Conservation (phyloP, 2,113 vertebrate species). For the Cottus gobio region DNA sequence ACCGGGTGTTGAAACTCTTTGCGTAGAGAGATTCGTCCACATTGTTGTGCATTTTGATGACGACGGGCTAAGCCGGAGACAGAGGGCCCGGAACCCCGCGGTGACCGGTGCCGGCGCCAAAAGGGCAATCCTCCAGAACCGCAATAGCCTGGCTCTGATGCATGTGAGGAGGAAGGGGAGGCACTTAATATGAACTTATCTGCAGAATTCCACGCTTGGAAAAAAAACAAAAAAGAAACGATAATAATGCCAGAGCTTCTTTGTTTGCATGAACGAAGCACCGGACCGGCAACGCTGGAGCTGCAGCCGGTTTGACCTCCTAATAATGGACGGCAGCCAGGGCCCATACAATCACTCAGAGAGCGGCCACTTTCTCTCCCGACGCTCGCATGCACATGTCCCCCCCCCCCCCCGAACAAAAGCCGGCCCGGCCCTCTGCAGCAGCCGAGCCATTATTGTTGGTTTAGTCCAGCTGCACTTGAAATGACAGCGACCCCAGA, state of each 20-base stretch:
- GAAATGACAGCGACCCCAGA: conserved; percentile 67
- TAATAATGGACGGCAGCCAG: conserved; percentile 67
- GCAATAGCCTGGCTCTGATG: conserved; percentile 60
- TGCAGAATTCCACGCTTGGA: conserved; percentile 60
- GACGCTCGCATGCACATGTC: conserved; percentile 39
- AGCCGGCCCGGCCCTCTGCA: conserved; percentile 47
- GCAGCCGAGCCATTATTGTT: conserved; percentile 58
- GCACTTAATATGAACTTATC: conserved; percentile 67
- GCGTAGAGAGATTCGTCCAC: conserved; percentile 60
- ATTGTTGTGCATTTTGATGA: conserved; percentile 56
- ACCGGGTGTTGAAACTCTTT: conserved; percentile 44
- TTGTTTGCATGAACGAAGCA: conserved; percentile 59
- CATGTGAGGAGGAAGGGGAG: conserved; percentile 36
- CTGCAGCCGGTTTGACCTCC: conserved; percentile 59
- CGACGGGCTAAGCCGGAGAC: conserved; percentile 52
- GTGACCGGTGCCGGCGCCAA: conserved; percentile 37
- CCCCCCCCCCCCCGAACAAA: conserved; percentile 25
- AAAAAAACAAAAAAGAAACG: conserved; percentile 37
- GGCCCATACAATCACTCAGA: conserved; percentile 46
- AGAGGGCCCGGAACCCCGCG: conserved; percentile 44
- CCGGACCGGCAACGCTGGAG: conserved; percentile 44
- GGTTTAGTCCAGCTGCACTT: conserved; percentile 67
- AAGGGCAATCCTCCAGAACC: conserved; percentile 61
- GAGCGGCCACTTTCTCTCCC: conserved; percentile 44
- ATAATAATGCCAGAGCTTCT: conserved; percentile 65